Evolutionary conservation across 2,888 invertebrate genomes (phyloP).

Genomic region (Torymus tubicola): DNA sequence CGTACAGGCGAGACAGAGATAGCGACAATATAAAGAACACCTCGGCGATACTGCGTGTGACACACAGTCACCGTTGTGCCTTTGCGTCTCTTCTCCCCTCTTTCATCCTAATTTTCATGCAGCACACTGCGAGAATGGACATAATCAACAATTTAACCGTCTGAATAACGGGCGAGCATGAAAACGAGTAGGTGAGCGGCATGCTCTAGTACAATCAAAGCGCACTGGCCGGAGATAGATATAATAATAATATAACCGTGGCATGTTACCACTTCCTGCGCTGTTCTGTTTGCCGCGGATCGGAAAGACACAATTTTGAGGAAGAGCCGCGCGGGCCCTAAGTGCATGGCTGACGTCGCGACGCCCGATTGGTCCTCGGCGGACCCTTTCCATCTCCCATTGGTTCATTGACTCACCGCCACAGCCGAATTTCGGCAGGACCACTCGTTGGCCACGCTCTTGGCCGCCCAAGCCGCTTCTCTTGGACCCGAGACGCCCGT

Average conservation of each 20-base stretch:
- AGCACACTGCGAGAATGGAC: constrained; percentile 74
- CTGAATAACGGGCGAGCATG: constrained; percentile 63
- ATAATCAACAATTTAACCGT: constrained; percentile 76
- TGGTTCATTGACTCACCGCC: constrained; percentile 66
- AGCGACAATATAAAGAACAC: not conserved
- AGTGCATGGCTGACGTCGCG: constrained; percentile 71
- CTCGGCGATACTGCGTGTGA: not conserved
- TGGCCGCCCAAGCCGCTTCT: constrained; percentile 28
- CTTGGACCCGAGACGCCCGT: constrained; percentile 8
- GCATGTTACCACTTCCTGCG: constrained; percentile 53
- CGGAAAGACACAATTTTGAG: constrained; percentile 76
- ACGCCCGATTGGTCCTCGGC: constrained; percentile 71
- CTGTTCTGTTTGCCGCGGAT: constrained; percentile 71
- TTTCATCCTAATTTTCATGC: constrained; percentile 67
- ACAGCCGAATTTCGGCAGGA: constrained; percentile 69
- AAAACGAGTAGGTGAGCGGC: constrained; percentile 4
- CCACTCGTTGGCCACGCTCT: constrained; percentile 55
- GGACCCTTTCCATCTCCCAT: constrained; percentile 72
- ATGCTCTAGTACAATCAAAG: not conserved
- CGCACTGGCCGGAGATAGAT: not conserved
- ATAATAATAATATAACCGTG: not conserved
- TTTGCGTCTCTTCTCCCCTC: constrained; percentile 57
- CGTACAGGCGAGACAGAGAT: constrained; percentile 4
- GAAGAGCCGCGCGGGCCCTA: constrained; percentile 76
- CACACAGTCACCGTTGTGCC: constrained; percentile 13